phyloP scores from a whole-genome alignment of 2,888 invertebrate species.

The Portevinia maculata region DNA sequence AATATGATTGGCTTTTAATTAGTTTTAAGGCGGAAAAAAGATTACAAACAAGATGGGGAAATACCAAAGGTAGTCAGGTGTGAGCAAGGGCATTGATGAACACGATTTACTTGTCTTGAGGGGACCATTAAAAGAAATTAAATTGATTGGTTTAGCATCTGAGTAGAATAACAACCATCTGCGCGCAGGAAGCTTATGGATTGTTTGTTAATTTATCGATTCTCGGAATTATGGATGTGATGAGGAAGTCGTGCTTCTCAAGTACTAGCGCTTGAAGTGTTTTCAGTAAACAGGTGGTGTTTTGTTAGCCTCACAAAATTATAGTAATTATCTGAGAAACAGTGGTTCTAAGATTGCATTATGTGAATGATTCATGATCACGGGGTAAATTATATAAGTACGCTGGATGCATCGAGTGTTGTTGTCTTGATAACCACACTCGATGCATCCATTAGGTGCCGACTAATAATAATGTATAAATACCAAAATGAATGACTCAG shows the following conservation, averaged over 20 bases:
- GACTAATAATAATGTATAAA: no score
- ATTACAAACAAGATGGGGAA: constrained; percentile 32
- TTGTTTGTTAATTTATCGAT: constrained; percentile 54
- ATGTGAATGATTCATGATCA: not conserved
- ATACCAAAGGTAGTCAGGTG: constrained; percentile 8
- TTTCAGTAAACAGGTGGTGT: not conserved
- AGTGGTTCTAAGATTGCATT: not conserved
- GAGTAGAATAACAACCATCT: constrained; percentile 40
- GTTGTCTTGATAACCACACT: no score
- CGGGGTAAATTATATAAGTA: not conserved
- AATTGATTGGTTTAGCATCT: constrained; percentile 58
- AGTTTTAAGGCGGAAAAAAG: constrained; percentile 46
- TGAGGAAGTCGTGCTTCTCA: constrained; percentile 41
- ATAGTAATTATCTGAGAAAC: not conserved
- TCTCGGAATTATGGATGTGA: constrained; percentile 41
- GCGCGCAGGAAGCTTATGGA: constrained; percentile 13
- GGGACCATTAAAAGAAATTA: constrained; percentile 54
- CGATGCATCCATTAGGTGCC: no score
- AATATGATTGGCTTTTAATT: constrained; percentile 69
- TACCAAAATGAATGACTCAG: no score
- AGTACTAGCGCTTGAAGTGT: constrained; percentile 8
- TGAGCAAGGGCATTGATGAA: constrained; percentile 6
- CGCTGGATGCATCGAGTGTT: no score
- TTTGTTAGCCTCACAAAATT: not conserved
- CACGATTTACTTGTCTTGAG: constrained; percentile 42